phyloP scores from a whole-genome alignment of 1,140 invertebrate species.

The Bemisia tabaci region DNA sequence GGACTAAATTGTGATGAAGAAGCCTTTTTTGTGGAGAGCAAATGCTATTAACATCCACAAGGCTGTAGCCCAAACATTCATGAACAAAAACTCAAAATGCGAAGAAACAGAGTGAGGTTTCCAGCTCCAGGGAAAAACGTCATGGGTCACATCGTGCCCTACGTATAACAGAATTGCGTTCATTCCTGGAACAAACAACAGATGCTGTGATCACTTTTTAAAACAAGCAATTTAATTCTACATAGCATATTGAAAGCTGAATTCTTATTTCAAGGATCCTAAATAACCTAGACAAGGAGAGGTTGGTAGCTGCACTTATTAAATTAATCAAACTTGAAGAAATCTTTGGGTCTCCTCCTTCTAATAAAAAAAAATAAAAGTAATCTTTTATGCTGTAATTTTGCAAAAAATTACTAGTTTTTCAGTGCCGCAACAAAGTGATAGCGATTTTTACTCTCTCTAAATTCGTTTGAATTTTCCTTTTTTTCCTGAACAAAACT shows the following conservation, averaged over 20 bases:
- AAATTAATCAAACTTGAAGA: too few species aligned
- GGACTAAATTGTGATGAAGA: slow-evolving; percentile 56
- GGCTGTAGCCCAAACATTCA: slow-evolving; percentile 63
- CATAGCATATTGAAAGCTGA: neutral
- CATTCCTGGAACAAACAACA: slow-evolving; percentile 66
- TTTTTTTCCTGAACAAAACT: too few species aligned
- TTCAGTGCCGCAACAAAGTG: too few species aligned
- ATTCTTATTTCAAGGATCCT: slow-evolving; percentile 2
- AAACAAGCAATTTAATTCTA: slow-evolving; percentile 3
- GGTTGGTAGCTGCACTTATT: neutral
- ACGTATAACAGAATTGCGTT: slow-evolving; percentile 80
- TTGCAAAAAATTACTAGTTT: too few species aligned
- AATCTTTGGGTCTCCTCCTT: too few species aligned
- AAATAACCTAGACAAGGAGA: neutral
- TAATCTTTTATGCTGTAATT: too few species aligned
- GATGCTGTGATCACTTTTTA: neutral
- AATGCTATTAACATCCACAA: slow-evolving; percentile 67
- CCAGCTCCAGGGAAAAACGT: slow-evolving; percentile 77
- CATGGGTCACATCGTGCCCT: slow-evolving; percentile 61
- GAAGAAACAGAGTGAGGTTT: slow-evolving; percentile 43
- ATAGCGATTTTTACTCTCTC: too few species aligned
- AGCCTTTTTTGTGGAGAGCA: slow-evolving; percentile 49
- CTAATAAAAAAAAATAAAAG: too few species aligned
- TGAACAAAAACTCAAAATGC: slow-evolving; percentile 52
- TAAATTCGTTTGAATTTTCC: too few species aligned